Conservation (phyloP, 2,888 invertebrate species). For the Cryptophagus acutangulus region DNA sequence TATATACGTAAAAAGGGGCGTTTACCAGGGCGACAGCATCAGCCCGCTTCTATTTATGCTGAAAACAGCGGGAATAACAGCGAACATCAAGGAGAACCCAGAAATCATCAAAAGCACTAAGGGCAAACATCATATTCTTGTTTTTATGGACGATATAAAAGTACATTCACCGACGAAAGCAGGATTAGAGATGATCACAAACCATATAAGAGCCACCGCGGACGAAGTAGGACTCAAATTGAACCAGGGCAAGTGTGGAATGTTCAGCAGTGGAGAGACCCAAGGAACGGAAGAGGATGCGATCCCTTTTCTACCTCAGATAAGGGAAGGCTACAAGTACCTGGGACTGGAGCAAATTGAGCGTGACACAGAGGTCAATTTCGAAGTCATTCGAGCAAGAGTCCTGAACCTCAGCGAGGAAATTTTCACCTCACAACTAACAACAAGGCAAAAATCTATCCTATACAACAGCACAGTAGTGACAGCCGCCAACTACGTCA, state of each 20-base stretch:
- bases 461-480: conserved; percentile 13
- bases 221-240: conserved; percentile 13
- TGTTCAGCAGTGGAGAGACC: conserved; percentile 8
- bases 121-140: conserved; percentile 11
- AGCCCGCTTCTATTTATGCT: conserved; percentile 20
- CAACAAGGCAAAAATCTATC: conserved; percentile 9
- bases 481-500: conserved; percentile 10
- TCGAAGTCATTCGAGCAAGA: conserved; percentile 2
- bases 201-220: conserved; percentile 2
- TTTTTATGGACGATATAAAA: conserved; percentile 24
- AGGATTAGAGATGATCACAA: conserved; percentile 11
- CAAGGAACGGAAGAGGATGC: background rate
- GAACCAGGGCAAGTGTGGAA: conserved; percentile 15
- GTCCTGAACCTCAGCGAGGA: background rate
- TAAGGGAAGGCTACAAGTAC: conserved; percentile 12
- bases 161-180: conserved; percentile 7
- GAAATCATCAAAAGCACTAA: conserved; percentile 4
- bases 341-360: conserved; percentile 15
- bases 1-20: conserved; percentile 9
- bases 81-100: conserved; percentile 10
- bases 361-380: conserved; percentile 11
- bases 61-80: conserved; percentile 16
- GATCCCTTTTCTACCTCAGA: background rate
- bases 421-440: conserved; percentile 12
- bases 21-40: conserved; percentile 19